phyloP scores from a whole-genome alignment of 2,797 vertebrate species.

The Serranus cabrilla region DNA sequence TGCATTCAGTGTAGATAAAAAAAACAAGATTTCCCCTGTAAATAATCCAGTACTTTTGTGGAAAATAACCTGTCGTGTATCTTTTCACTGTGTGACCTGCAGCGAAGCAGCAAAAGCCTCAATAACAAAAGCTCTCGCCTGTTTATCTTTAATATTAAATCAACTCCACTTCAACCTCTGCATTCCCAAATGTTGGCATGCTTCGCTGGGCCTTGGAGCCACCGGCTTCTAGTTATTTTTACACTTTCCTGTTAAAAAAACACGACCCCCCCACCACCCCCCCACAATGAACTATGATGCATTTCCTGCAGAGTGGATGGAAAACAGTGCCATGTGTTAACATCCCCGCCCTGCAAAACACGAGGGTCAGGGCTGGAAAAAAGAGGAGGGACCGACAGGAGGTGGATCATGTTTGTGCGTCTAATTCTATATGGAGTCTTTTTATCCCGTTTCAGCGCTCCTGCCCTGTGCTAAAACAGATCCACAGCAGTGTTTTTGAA shows the following conservation, averaged over 20 bases:
- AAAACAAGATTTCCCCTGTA: too few relatives aligned
- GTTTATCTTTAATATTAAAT: conserved; percentile 54
- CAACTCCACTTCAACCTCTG: conserved; percentile 41
- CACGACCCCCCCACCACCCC: conserved; percentile 74
- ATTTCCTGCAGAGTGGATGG: conserved; percentile 96
- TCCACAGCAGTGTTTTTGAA: conserved; percentile 9
- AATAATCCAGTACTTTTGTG: too few relatives aligned
- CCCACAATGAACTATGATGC: conserved; percentile 97
- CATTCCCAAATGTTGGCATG: conserved; percentile 68
- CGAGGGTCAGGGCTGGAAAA: conserved; percentile 75
- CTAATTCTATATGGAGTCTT: conserved; percentile 18
- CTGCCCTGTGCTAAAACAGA: conserved; percentile 23
- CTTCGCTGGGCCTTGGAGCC: conserved; percentile 78
- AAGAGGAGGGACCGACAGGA: conserved; percentile 45
- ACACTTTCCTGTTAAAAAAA: conserved; percentile 96
- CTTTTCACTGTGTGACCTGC: not conserved
- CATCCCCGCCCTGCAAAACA: conserved; percentile 92
- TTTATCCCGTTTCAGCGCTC: conserved; percentile 39
- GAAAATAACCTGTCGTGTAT: too few relatives aligned
- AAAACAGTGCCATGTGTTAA: conserved; percentile 97
- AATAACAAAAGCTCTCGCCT: conserved; percentile 32
- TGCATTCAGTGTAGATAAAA: too few relatives aligned
- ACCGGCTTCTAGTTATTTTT: conserved; percentile 93
- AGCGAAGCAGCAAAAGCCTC: conserved; percentile 14
- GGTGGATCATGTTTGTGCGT: conserved; percentile 29